Base-by-base conservation (phyloP, 2,113 vertebrate genomes). In the Argyrosomus japonicus region DNA sequence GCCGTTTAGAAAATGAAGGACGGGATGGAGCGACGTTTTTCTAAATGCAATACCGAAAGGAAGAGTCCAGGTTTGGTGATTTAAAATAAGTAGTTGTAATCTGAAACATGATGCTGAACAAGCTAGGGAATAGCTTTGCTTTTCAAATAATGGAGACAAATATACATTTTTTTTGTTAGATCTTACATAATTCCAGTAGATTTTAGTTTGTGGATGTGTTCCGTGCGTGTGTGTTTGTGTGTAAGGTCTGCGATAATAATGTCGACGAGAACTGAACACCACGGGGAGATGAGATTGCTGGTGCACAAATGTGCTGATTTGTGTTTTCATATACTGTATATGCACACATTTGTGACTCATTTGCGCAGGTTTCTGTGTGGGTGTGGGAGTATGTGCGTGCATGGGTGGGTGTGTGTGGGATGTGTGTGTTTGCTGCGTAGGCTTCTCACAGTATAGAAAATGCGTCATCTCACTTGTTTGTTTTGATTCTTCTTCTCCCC, bases 391-490 rank as follows among this genome's bases (percentile, higher is more conserved):
- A 70, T 32, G 83, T 54, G 63, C 53, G 62, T 5, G 63, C 53
- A 57, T 5, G 69, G 36, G 72, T 32, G 11, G 47, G 84, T 27
- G 64, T 82, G 77, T 2, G 63, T 58, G 73, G 21, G 67, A 7
- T 48, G 45, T 53, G 40, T 77, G 71, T 54, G 32, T 87, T 71
- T 83, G 86, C 78, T 89, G 86, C 81, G 82, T 88, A 85, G 85
- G 87, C 77, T 87, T 69, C 82, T 88, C 68, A 88, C 86, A 57
- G 80, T 88, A 90, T 87, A 90, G 90, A 90, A 90, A 90, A 84
- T 91, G 86, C 82, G 85, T 91, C 91, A 92, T 88, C 84, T 88
- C 80, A 84, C 83, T 36, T 68, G 84, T 91, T 91, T 93, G 86
- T 88, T 89, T 81, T 92, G 25, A 65, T 86, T 80, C 61, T 64